Evolutionary conservation across 2,888 invertebrate genomes (phyloP).

Genomic region (Diachrysia chrysitis): DNA sequence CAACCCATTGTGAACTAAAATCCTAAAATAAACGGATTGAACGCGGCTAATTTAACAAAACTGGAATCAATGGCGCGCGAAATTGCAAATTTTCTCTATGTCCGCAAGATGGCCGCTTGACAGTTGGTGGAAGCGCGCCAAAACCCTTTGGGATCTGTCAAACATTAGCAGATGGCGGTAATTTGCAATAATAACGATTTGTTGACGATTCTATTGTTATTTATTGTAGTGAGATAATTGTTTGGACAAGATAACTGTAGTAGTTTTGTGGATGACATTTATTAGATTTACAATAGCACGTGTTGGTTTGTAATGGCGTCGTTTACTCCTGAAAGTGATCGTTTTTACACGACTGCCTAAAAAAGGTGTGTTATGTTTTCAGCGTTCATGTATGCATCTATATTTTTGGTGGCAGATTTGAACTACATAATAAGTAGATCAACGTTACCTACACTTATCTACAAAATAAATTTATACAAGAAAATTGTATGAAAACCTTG

Average conservation of each 20-base stretch:
- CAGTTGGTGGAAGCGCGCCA: constrained; percentile 80
- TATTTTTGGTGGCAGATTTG: constrained; percentile 23
- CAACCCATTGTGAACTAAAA: constrained; percentile 56
- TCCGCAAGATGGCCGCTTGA: constrained; percentile 80
- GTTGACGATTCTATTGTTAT: constrained; percentile 83
- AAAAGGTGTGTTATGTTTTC: no score
- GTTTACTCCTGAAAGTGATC: constrained; percentile 17
- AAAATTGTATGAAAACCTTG: no score
- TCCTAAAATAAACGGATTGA: constrained; percentile 73
- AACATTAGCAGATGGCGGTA: constrained; percentile 81
- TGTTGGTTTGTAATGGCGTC: constrained; percentile 34
- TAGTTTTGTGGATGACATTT: constrained; percentile 37
- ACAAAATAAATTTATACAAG: no score
- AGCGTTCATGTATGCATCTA: no score
- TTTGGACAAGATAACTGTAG: constrained; percentile 71
- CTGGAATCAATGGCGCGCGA: constrained; percentile 82
- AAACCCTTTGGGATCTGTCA: constrained; percentile 87
- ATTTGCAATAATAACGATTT: constrained; percentile 79
- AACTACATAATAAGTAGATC: no score
- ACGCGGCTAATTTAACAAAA: constrained; percentile 82
- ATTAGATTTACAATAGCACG: constrained; percentile 48
- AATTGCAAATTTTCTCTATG: constrained; percentile 85
- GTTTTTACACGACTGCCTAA: no score
- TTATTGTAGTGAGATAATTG: constrained; percentile 84
- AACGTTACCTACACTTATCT: no score